Evolutionary conservation across 2,113 vertebrate species (phyloP).

Genomic region (Procavia capensis): DNA sequence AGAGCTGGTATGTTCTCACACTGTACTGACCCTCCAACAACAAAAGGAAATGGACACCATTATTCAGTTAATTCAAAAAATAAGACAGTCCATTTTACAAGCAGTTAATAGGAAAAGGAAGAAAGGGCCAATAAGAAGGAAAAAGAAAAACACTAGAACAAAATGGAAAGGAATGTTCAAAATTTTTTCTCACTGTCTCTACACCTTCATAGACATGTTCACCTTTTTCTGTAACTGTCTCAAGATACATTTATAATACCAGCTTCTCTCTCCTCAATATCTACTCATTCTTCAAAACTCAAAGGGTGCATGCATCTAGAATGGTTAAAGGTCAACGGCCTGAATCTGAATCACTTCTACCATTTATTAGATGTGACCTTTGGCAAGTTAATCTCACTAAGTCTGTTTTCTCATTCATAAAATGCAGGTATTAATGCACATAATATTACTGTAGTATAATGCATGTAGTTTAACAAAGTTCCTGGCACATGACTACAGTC

Average conservation of each 20-base stretch:
- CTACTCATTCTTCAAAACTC: conserved; percentile 29
- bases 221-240: neutral
- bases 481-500: neutral
- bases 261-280: neutral
- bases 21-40: neutral
- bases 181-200: neutral
- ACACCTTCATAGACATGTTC: neutral
- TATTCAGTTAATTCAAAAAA: conserved; percentile 24
- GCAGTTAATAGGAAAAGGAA: neutral
- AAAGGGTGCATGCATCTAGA: neutral
- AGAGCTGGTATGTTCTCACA: neutral
- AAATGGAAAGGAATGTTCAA: neutral
- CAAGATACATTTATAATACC: neutral
- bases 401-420: neutral
- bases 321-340: conserved; percentile 16
- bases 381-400: neutral
- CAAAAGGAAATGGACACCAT: neutral
- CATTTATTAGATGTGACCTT: neutral
- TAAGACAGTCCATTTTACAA: neutral
- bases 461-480: neutral
- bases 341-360: neutral
- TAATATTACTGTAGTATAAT: neutral
- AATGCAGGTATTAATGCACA: neutral
- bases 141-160: neutral
- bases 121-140: neutral